Conservation (phyloP, 2,113 vertebrate species). For the Pangasianodon gigas region DNA sequence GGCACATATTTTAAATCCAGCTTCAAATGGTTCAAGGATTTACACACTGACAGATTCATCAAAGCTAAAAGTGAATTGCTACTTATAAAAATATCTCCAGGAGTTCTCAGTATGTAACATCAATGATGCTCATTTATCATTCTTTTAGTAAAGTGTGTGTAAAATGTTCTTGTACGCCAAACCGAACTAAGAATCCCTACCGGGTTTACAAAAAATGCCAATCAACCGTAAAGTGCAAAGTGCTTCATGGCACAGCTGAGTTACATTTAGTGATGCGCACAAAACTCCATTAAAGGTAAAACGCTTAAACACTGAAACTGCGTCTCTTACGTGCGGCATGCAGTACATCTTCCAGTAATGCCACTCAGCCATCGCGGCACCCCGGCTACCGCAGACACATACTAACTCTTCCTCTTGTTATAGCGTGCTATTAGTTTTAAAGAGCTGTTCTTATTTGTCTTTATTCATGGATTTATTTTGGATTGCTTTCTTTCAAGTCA, state of each 20-base stretch:
- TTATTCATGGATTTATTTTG: neutral
- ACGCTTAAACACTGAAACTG: neutral
- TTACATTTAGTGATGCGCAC: neutral
- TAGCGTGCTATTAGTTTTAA: neutral
- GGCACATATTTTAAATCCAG: neutral
- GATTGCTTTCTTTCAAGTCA: neutral
- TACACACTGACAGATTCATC: neutral
- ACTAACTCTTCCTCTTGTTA: neutral
- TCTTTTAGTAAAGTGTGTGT: neutral
- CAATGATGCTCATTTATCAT: neutral
- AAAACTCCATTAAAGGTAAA: slow-evolving; percentile 2
- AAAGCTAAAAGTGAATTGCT: neutral
- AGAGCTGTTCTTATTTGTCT: neutral
- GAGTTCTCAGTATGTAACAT: neutral
- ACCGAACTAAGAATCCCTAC: neutral
- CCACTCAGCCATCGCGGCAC: neutral
- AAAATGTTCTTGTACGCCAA: neutral
- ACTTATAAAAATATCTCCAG: neutral
- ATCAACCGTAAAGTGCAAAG: neutral
- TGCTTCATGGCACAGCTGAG: neutral
- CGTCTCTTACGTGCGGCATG: neutral
- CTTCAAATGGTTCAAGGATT: neutral
- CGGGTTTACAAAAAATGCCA: neutral
- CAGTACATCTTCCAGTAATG: neutral
- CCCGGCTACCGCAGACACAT: neutral